These are phyloP conservation scores for Poeciliopsis turneri DNA, from an alignment of 2,797 vertebrate species.

Conservation along the genomic window DNA sequence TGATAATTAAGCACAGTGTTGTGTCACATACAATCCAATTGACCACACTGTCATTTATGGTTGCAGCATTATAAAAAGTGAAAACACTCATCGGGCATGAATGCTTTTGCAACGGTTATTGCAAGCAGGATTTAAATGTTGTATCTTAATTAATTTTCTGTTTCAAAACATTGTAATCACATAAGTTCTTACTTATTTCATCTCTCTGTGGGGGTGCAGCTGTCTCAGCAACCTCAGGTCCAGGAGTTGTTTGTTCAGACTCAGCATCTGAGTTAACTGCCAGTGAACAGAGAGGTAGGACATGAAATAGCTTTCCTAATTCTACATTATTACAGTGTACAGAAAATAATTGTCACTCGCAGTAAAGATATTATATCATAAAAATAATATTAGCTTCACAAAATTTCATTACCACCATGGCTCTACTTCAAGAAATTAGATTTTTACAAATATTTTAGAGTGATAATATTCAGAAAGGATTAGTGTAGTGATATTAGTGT, in stretches of 20 bases:
- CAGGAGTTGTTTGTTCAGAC: background rate
- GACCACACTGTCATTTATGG: background rate
- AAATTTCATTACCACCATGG: background rate
- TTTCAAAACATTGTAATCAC: background rate
- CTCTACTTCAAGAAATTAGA: background rate
- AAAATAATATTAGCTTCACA: background rate
- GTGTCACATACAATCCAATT: background rate
- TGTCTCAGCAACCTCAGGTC: background rate
- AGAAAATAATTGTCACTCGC: background rate
- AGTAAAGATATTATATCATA: background rate
- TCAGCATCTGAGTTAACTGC: conserved; percentile 12
- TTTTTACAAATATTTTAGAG: background rate
- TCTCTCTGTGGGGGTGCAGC: background rate
- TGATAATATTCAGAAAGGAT: background rate
- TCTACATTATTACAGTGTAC: background rate
- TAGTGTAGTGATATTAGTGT: background rate
- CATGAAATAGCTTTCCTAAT: background rate
- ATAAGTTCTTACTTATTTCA: conserved; percentile 3
- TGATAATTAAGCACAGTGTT: background rate
- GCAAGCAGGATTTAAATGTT: background rate
- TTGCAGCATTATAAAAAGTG: background rate
- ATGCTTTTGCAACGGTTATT: background rate
- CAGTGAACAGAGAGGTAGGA: conserved; percentile 2
- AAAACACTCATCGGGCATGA: background rate
- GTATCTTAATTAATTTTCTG: background rate